Conservation (phyloP, 2,797 vertebrate genomes). For the Gambelia wislizenii region DNA sequence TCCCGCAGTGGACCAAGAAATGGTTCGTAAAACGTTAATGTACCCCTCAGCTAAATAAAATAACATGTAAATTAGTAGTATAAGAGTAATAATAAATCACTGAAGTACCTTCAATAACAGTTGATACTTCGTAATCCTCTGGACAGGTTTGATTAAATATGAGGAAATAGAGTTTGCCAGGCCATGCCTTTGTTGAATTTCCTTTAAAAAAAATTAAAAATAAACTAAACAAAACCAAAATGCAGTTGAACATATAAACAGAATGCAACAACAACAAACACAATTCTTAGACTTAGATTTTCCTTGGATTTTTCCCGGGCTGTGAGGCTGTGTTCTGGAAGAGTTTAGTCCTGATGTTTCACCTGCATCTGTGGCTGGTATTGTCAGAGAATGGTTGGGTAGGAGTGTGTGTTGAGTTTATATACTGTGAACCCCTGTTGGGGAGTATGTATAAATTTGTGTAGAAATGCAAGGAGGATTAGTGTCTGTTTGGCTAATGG, state of each 20-base stretch:
- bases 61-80: not conserved
- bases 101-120: constrained; percentile 92
- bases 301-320: too few species aligned
- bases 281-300: too few species aligned
- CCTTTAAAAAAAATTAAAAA: constrained; percentile 78
- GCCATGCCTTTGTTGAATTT: constrained; percentile 95
- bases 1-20: not conserved
- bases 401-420: too few species aligned
- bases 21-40: not conserved
- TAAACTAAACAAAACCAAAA: constrained; percentile 25
- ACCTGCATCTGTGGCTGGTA: too few species aligned
- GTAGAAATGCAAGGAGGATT: too few species aligned
- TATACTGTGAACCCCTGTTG: too few species aligned
- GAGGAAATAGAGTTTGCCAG: constrained; percentile 98
- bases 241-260: constrained; percentile 41
- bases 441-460: too few species aligned
- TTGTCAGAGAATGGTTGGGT: too few species aligned
- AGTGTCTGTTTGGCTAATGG: too few species aligned
- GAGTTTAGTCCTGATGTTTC: too few species aligned
- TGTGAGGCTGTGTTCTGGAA: too few species aligned
- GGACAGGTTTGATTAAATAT: constrained; percentile 98
- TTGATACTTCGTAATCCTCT: constrained; percentile 99
- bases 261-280: too few species aligned
- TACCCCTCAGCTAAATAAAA: not conserved
- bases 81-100: constrained; percentile 29